These are phyloP conservation scores for Mungos mungo DNA, from an alignment of 2,113 vertebrate species.

Conservation along the genomic window DNA sequence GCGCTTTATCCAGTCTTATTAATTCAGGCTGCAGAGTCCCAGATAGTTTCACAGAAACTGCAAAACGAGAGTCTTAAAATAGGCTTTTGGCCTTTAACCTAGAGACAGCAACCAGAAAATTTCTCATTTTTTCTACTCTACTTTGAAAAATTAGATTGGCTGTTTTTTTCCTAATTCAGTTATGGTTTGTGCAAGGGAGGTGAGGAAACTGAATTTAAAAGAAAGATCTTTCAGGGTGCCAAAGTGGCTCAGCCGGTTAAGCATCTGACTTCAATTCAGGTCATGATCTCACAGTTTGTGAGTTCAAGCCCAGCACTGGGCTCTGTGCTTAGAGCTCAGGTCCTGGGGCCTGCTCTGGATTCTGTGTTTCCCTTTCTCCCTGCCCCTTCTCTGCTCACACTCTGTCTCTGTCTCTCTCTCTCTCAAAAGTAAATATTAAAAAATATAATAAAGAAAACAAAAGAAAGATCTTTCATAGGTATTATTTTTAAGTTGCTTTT, in stretches of 20 bases:
- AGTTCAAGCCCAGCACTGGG: too few species aligned
- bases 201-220: not conserved
- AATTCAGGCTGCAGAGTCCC: not conserved
- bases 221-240: not conserved
- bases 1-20: constrained; percentile 4
- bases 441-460: not conserved
- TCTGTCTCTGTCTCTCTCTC: too few species aligned
- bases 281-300: too few species aligned
- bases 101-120: not conserved
- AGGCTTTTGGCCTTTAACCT: not conserved
- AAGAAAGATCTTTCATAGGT: not conserved
- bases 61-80: not conserved
- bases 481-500: not conserved
- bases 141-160: not conserved
- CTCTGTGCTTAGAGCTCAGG: too few species aligned
- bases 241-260: too few species aligned
- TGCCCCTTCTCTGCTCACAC: too few species aligned
- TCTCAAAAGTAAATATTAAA: too few species aligned
- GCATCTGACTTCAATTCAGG: too few species aligned
- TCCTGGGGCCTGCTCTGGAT: too few species aligned
- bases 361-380: too few species aligned
- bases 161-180: not conserved
- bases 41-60: constrained; percentile 36
- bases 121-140: not conserved
- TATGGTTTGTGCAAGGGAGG: not conserved